Evolutionary conservation across 2,113 vertebrate genomes (phyloP).

Genomic region (Dromaius novaehollandiae): DNA sequence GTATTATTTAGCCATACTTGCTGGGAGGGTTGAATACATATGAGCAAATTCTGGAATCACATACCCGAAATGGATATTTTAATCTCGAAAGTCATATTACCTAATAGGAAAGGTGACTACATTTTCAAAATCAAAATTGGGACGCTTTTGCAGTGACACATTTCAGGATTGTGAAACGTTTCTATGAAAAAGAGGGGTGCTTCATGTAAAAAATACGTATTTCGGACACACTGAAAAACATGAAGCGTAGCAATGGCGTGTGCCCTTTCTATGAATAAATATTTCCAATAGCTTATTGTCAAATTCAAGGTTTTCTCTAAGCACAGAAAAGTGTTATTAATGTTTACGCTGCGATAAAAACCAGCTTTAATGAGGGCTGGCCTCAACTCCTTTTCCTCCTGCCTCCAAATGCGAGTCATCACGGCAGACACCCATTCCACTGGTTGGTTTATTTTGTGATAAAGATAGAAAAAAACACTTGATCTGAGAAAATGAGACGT

Average conservation of each 20-base stretch:
- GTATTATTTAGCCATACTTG: not conserved
- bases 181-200: not conserved
- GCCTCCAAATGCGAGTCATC: not conserved
- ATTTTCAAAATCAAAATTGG: slow-evolving; percentile 8
- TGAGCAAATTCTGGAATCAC: not conserved
- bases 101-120: not conserved
- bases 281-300: not conserved
- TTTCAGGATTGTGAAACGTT: not conserved
- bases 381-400: not conserved
- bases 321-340: not conserved
- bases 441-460: not conserved
- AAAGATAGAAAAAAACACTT: not conserved
- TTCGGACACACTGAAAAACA: not conserved
- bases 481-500: not conserved
- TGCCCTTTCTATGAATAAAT: not conserved
- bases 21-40: not conserved
- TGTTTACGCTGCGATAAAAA: not conserved
- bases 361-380: not conserved
- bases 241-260: not conserved
- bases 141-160: not conserved
- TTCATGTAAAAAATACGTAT: not conserved
- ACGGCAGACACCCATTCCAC: not conserved
- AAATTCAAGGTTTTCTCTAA: not conserved
- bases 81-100: not conserved
- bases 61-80: not conserved